Base-by-base conservation (phyloP, 2,113 vertebrate genomes). In the Prionailurus bengalensis region DNA sequence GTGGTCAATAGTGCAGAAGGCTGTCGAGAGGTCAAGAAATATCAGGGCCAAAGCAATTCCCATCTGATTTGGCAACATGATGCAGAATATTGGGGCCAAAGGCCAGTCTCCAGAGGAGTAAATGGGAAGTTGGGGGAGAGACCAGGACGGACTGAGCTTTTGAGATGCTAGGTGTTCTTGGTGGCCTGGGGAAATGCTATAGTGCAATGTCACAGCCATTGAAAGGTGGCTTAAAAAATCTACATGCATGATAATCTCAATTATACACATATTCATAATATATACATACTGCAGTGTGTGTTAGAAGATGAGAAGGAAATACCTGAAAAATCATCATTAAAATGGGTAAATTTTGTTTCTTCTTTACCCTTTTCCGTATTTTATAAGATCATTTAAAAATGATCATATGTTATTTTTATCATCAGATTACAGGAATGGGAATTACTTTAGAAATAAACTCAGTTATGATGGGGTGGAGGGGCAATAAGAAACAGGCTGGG, bases 311-410 rank as follows among this genome's bases (percentile, higher is more conserved):
- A 63, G 39, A 87, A 95, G 39, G 39, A 68, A 86, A 89, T n/a
- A 70, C 45, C 73, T n/a, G 31, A 73, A 94, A 94, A 55, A 74
- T 39, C 3, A 1, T 45, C 14, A 4, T 55, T 61, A 82, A 90
- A 96, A 84, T 9, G 10, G 55, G 16, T 45, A 61, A 13, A 86
- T 29, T 55, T 33, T 83, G 14, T 79, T 65, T 93, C 7, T 78
- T 61, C 48, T 96, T 66, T 39, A 71, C 33, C 55, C 84, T 85
- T 61, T 92, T 83, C 63, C 84, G 17, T 61, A 51, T 85, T 93
- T 94, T 53, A 71, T 65, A 78, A 96, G 76, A 61, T 89, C 17
- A 74, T 31, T 74, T 58, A 36, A 68, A 94, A 90, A 15, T 61
- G 81, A 84, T 70, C 3, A 4, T 12, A 21, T 2, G 29, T 31